Percentiles rank a stretch among this genome's conserved stretches.
These are phyloP conservation scores for Cosmopolites sordidus DNA, from an alignment of 2,888 invertebrate species.

Conservation along the genomic window DNA sequence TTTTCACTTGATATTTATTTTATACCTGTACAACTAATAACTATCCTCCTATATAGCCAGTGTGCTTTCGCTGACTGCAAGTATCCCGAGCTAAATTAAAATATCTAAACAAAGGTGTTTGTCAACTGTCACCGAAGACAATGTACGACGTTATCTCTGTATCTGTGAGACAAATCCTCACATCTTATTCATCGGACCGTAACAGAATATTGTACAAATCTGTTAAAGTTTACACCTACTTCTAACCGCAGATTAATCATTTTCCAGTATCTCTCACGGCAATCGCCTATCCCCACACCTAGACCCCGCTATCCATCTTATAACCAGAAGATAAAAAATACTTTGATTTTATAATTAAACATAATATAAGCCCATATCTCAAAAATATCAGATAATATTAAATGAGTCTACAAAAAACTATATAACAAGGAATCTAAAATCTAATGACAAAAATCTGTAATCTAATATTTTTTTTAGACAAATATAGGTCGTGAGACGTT, in stretches of 20 bases:
- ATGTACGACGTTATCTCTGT: conserved; percentile 20
- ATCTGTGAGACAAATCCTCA: conserved; percentile 23
- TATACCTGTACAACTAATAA: too few relatives aligned
- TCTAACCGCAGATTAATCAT: conserved; percentile 25
- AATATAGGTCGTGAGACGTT: neutral
- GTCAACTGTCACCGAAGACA: conserved; percentile 23
- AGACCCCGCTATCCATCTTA: conserved; percentile 18
- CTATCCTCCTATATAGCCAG: too few relatives aligned
- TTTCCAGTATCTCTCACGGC: conserved; percentile 14
- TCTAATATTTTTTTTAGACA: conserved; percentile 8
- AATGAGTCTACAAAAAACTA: conserved; percentile 1
- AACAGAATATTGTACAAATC: conserved; percentile 33
- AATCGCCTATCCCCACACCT: conserved; percentile 11
- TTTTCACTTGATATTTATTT: too few relatives aligned
- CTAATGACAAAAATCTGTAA: conserved; percentile 9
- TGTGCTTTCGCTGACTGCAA: too few relatives aligned
- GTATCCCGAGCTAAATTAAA: too few relatives aligned
- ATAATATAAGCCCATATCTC: neutral
- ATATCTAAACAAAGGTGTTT: conserved; percentile 5
- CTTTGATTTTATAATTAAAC: conserved; percentile 20
- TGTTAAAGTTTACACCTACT: conserved; percentile 37
- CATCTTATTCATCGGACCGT: conserved; percentile 23
- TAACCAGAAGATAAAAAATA: conserved; percentile 15
- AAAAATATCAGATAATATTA: too few relatives aligned
- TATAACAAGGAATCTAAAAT: neutral